Percentiles rank a stretch among this genome's conserved stretches.
These are phyloP conservation scores for Poecilus cupreus DNA, from an alignment of 2,888 invertebrate genomes.

Conservation along the genomic window DNA sequence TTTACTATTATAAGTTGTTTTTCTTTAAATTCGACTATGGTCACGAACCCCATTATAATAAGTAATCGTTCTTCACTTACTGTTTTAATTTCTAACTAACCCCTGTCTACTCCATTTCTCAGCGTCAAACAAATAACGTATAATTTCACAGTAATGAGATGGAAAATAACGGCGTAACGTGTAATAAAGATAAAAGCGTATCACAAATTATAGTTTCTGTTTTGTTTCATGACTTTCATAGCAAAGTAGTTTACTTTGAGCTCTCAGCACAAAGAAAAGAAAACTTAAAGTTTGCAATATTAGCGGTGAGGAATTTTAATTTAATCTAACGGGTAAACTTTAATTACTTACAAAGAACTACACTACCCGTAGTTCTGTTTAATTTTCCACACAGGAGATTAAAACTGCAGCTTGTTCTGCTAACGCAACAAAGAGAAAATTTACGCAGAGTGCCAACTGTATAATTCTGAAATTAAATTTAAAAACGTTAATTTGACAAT, in stretches of 20 bases:
- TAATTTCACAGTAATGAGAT: not conserved
- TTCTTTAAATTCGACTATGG: no score
- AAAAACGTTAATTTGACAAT: conserved; percentile 18
- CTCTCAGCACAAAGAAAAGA: not conserved
- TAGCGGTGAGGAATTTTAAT: conserved; percentile 31
- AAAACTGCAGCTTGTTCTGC: not conserved
- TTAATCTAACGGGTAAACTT: conserved; percentile 31
- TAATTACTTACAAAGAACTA: conserved; percentile 34
- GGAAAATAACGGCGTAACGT: not conserved
- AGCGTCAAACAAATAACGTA: not conserved
- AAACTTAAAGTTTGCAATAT: conserved; percentile 12
- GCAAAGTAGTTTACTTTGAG: conserved; percentile 17
- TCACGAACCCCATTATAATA: no score
- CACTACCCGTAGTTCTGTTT: conserved; percentile 13
- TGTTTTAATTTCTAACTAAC: no score
- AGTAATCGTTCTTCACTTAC: no score
- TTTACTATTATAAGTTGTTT: no score
- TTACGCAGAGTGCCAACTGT: not conserved
- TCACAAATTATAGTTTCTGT: conserved; percentile 8
- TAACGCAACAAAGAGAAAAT: not conserved
- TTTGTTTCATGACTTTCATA: no score
- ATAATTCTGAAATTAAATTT: not conserved
- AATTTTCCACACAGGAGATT: not conserved
- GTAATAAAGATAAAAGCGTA: conserved; percentile 25
- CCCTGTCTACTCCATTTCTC: no score